Evolutionary conservation across 2,888 invertebrate species (phyloP).

Genomic region (Malacosoma neustria): DNA sequence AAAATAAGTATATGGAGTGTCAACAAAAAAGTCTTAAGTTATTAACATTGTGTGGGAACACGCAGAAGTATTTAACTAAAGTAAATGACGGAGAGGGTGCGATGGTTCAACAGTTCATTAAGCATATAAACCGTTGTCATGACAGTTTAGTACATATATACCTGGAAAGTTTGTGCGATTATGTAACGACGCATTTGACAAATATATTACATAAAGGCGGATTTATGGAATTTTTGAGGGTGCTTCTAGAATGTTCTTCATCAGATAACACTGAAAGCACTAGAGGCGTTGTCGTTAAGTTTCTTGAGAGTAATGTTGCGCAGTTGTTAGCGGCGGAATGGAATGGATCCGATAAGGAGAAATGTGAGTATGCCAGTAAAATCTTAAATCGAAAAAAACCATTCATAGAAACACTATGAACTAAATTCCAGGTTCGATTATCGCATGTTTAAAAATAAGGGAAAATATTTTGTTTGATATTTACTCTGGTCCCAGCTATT

Average conservation of each 20-base stretch:
- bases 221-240: constrained; percentile 29
- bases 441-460: too few relatives aligned
- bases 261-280: constrained; percentile 35
- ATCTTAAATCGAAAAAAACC: too few relatives aligned
- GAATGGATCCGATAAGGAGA: constrained; percentile 17
- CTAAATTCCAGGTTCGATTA: too few relatives aligned
- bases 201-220: constrained; percentile 8
- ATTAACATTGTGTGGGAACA: constrained; percentile 31
- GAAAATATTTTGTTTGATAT: too few relatives aligned
- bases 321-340: constrained; percentile 18
- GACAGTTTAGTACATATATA: constrained; percentile 47
- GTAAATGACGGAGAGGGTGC: constrained; percentile 13
- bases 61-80: constrained; percentile 29
- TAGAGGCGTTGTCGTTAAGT: constrained; percentile 31
- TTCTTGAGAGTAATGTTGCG: constrained; percentile 30
- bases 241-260: constrained; percentile 34
- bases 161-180: constrained; percentile 35
- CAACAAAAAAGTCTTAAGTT: constrained; percentile 42
- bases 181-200: constrained; percentile 24
- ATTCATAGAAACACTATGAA: too few relatives aligned
- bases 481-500: too few relatives aligned
- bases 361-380: constrained; percentile 29
- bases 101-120: constrained; percentile 27
- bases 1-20: constrained; percentile 37
- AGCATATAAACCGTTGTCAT: constrained; percentile 32